phyloP scores from a whole-genome alignment of 2,888 invertebrate genomes.

The Hoplodrina blanda region DNA sequence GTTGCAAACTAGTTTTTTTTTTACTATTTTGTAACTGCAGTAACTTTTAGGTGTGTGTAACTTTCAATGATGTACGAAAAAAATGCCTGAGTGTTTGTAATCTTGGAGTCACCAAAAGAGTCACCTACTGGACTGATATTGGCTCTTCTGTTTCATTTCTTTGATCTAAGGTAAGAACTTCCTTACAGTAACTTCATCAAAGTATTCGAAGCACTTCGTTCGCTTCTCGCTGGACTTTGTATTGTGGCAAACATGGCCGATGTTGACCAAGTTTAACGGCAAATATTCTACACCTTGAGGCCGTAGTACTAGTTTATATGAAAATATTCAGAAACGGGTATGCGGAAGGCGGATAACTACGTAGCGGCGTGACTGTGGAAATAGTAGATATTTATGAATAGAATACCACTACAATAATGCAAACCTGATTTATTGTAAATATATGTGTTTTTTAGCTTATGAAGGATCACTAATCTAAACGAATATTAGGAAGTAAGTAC shows the following conservation, averaged over 20 bases:
- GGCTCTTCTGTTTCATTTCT: constrained; percentile 21
- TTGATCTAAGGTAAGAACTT: constrained; percentile 36
- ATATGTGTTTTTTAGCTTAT: not conserved
- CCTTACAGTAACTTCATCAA: constrained; percentile 54
- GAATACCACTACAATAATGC: not conserved
- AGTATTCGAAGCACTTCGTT: constrained; percentile 52
- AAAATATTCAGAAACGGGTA: constrained; percentile 34
- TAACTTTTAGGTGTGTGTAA: too few species aligned
- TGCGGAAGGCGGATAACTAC: constrained; percentile 6
- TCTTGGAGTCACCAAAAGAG: too few species aligned
- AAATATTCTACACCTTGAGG: constrained; percentile 27
- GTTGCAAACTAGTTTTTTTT: too few species aligned
- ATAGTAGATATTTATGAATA: constrained; percentile 2
- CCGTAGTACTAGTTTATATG: constrained; percentile 22
- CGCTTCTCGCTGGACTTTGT: constrained; percentile 30
- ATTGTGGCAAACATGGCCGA: constrained; percentile 20
- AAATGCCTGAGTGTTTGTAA: too few species aligned
- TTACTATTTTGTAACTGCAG: too few species aligned
- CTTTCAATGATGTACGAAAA: too few species aligned
- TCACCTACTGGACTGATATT: too few species aligned
- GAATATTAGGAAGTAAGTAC: too few species aligned
- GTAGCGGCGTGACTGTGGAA: constrained; percentile 5
- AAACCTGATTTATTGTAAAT: not conserved
- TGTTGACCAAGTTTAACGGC: constrained; percentile 32
- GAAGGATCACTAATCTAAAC: too few species aligned